Conservation (phyloP, 2,113 vertebrate species). For the Caracal caracal region DNA sequence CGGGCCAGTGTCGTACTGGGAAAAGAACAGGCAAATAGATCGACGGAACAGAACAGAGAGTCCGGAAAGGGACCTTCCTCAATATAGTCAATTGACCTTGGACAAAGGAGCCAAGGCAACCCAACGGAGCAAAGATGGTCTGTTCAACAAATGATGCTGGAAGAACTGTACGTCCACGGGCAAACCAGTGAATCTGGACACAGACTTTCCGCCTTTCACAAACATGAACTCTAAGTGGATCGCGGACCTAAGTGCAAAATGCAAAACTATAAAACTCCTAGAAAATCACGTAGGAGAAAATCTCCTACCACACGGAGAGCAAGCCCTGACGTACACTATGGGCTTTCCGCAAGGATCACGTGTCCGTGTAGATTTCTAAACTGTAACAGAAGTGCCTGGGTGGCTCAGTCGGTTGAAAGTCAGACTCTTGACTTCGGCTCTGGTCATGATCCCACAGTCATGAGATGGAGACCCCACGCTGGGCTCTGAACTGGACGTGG, state of each 20-base stretch:
- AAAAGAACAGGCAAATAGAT: background rate
- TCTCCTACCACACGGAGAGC: background rate
- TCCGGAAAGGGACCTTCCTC: background rate
- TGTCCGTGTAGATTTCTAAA: background rate
- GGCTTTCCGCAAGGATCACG: background rate
- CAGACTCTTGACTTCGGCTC: too few species aligned
- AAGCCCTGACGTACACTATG: background rate
- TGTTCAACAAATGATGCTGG: background rate
- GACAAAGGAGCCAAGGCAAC: background rate
- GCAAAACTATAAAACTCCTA: background rate
- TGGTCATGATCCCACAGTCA: too few species aligned
- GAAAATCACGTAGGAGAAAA: background rate
- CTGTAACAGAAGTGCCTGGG: too few species aligned
- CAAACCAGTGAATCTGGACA: background rate
- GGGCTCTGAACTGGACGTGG: too few species aligned
- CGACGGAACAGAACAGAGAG: background rate
- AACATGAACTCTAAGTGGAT: background rate
- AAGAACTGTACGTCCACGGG: background rate
- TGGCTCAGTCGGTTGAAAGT: too few species aligned
- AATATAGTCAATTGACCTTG: fast-evolving
- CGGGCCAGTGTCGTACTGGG: background rate
- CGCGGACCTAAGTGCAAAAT: background rate
- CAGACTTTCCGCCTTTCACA: background rate
- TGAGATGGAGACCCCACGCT: too few species aligned
- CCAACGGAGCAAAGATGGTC: background rate